Conservation (phyloP, 2,113 vertebrate species). For the Hippocampus mohnikei region DNA sequence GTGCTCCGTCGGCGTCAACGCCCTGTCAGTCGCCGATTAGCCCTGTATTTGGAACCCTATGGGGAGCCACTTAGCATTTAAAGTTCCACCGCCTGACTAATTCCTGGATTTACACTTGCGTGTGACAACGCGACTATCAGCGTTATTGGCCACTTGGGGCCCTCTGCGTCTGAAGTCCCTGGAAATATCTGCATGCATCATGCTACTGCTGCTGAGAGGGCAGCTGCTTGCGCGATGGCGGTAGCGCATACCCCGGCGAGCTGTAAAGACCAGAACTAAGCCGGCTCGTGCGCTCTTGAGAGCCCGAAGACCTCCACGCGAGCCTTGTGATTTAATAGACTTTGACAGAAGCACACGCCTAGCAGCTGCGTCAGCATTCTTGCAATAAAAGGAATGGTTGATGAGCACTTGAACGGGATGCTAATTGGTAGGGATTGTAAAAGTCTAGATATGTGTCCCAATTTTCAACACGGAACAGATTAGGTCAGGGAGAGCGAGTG, state of each 20-base stretch:
- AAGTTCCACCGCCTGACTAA: background rate
- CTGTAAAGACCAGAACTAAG: slow-evolving; percentile 33
- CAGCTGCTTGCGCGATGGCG: slow-evolving; percentile 31
- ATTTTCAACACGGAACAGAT: too few relatives aligned
- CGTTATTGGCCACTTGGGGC: background rate
- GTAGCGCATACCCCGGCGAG: slow-evolving; percentile 27
- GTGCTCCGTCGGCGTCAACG: slow-evolving; percentile 45
- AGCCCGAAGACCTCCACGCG: background rate
- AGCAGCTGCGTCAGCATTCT: background rate
- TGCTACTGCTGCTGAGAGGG: slow-evolving; percentile 22
- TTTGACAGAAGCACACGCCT: background rate
- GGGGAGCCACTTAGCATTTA: slow-evolving; percentile 23
- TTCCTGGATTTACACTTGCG: background rate
- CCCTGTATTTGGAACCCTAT: slow-evolving; percentile 46
- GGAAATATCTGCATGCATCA: slow-evolving; percentile 11
- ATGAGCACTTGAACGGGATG: background rate
- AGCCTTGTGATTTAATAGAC: slow-evolving; percentile 9
- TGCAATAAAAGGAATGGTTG: background rate
- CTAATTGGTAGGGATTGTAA: background rate
- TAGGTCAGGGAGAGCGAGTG: too few relatives aligned
- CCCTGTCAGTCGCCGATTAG: slow-evolving; percentile 54
- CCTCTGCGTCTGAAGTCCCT: slow-evolving; percentile 21
- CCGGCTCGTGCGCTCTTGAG: background rate
- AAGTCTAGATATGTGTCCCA: too few relatives aligned
- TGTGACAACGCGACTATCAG: background rate